These are phyloP conservation scores for Corythaixoides concolor DNA, from an alignment of 2,113 vertebrate genomes.

Conservation along the genomic window DNA sequence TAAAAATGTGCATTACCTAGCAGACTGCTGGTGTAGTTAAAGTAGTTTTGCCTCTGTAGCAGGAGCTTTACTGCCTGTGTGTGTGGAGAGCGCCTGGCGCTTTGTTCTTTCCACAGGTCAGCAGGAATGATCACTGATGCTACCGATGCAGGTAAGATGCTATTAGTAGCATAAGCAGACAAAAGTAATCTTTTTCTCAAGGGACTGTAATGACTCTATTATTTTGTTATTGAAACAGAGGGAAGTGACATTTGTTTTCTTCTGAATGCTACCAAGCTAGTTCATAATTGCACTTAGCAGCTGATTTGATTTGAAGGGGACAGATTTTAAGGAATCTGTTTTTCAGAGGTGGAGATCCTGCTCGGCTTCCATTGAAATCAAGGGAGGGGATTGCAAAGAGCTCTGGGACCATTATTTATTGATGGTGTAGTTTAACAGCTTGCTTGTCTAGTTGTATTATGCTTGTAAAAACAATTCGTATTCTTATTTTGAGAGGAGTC, in stretches of 20 bases:
- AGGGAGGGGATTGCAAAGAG: background rate
- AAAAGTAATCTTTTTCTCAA: background rate
- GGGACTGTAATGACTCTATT: background rate
- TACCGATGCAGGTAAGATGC: background rate
- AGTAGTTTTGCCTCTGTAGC: background rate
- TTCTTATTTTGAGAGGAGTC: background rate
- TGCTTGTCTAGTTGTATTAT: background rate
- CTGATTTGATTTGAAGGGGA: background rate
- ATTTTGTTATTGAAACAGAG: background rate
- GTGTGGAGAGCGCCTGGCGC: background rate
- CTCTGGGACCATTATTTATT: background rate
- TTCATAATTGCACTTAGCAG: background rate
- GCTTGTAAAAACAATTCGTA: background rate
- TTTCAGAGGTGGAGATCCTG: background rate
- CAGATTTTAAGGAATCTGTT: background rate
- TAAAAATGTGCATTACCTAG: background rate
- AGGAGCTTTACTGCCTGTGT: background rate
- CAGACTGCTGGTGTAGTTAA: background rate
- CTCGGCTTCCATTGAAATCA: background rate
- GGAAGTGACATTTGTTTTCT: background rate
- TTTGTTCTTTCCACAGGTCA: background rate
- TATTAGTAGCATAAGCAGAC: background rate
- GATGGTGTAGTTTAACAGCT: background rate
- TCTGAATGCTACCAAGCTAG: background rate
- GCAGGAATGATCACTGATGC: background rate